A percentile compares a stretch with the other conserved stretches of the same genome.
Evolutionary conservation across 2,113 vertebrate species (phyloP).

Genomic region (Ptyas mucosa): DNA sequence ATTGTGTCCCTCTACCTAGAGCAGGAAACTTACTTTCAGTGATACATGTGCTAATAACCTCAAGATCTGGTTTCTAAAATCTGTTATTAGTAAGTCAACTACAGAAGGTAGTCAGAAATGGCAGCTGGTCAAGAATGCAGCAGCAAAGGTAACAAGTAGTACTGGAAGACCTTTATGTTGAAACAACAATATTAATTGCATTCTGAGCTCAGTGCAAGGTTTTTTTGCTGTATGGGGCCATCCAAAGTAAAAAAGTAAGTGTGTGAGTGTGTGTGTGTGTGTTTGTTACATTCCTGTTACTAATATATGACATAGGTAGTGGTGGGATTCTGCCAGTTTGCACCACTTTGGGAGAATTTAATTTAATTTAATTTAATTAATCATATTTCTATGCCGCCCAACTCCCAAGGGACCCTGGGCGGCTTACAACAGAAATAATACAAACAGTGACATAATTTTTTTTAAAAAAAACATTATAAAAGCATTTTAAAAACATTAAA

Average conservation of each 20-base stretch:
- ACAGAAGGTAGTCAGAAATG: not conserved
- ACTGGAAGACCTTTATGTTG: not conserved
- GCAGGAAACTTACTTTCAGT: not conserved
- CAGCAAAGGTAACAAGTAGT: not conserved
- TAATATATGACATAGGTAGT: no score
- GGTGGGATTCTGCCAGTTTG: no score
- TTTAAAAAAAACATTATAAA: no score
- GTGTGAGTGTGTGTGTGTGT: no score
- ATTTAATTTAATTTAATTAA: no score
- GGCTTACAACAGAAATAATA: no score
- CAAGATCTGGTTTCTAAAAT: not conserved
- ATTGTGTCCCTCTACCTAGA: not conserved
- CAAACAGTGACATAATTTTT: no score
- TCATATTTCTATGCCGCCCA: no score
- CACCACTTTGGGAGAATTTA: no score
- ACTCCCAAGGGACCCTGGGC: no score
- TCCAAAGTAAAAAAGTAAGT: not conserved
- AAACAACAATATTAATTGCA: not conserved
- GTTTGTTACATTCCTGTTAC: not conserved
- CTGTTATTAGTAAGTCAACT: not conserved
- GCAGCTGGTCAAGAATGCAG: not conserved
- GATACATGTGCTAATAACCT: not conserved
- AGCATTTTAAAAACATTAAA: no score
- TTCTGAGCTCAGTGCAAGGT: not conserved
- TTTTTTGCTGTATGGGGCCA: not conserved